phyloP scores from a whole-genome alignment of 2,113 vertebrate genomes.

The Neoarius graeffei region DNA sequence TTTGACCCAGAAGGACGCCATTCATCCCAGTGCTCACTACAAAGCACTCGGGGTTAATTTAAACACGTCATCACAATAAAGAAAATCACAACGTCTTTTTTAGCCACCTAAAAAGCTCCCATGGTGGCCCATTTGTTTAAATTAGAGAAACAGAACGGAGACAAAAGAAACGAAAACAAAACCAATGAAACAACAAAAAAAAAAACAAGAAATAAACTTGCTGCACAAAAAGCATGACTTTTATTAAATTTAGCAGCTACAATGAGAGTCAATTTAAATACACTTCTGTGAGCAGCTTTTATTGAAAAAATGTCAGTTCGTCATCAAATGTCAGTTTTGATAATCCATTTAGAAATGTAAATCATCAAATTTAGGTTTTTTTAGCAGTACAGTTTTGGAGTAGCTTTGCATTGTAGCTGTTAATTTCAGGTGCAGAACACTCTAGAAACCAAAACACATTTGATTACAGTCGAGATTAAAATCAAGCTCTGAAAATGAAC shows the following conservation, averaged over 20 bases:
- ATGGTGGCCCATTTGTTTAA: conserved; percentile 67
- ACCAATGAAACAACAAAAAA: conserved; percentile 48
- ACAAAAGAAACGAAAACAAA: conserved; percentile 37
- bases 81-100: conserved; percentile 68
- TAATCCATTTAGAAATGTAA: neutral
- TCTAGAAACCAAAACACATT: conserved; percentile 72
- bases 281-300: neutral
- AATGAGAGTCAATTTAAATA: conserved; percentile 52
- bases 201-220: conserved; percentile 41
- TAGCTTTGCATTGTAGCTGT: conserved; percentile 71
- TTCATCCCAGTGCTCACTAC: conserved; percentile 68
- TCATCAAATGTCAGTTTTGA: neutral
- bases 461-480: conserved; percentile 74
- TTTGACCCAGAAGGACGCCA: conserved; percentile 73
- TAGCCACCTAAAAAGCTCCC: conserved; percentile 68
- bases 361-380: neutral
- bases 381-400: neutral
- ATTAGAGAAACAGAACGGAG: conserved; percentile 46
- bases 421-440: conserved; percentile 75
- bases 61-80: conserved; percentile 68
- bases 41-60: conserved; percentile 66
- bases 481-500: conserved; percentile 73
- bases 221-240: conserved; percentile 57
- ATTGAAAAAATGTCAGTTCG: neutral
- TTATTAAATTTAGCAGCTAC: conserved; percentile 77